Conservation (phyloP, 2,113 vertebrate genomes). For the Acinonyx jubatus region DNA sequence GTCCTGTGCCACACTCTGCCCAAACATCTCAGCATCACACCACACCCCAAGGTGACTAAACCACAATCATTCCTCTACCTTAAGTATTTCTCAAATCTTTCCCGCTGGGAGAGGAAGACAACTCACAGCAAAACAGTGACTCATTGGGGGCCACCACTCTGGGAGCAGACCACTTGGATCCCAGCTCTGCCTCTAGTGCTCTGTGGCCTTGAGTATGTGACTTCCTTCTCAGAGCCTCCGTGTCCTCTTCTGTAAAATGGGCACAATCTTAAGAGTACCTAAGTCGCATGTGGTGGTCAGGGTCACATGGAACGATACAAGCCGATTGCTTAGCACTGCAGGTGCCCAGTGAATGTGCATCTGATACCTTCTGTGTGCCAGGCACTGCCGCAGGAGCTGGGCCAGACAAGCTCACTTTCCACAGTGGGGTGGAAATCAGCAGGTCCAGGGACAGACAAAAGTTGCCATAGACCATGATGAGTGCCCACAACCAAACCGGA, state of each 20-base stretch:
- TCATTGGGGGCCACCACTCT: not conserved
- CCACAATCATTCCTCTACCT: not conserved
- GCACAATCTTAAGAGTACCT: not conserved
- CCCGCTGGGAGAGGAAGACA: not conserved
- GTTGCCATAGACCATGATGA: too few species aligned
- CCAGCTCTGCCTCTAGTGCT: not conserved
- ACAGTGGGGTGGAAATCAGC: not conserved
- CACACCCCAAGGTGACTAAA: not conserved
- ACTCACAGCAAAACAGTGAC: not conserved
- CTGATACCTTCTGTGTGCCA: not conserved
- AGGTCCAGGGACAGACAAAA: not conserved
- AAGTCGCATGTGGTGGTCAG: accelerated
- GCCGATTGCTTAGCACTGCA: not conserved
- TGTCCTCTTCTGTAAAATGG: not conserved
- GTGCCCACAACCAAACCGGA: not conserved
- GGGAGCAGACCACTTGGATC: not conserved
- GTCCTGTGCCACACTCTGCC: not conserved
- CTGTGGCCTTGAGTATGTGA: not conserved
- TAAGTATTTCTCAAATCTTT: not conserved
- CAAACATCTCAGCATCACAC: not conserved
- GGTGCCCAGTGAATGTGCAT: not conserved
- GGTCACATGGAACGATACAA: accelerated
- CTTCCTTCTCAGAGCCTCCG: not conserved
- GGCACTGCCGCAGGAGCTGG: not conserved
- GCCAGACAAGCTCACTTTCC: not conserved